Conservation (phyloP, 64 coral and sea anemone genomes). For the Hydrozoanthus tunicans region DNA sequence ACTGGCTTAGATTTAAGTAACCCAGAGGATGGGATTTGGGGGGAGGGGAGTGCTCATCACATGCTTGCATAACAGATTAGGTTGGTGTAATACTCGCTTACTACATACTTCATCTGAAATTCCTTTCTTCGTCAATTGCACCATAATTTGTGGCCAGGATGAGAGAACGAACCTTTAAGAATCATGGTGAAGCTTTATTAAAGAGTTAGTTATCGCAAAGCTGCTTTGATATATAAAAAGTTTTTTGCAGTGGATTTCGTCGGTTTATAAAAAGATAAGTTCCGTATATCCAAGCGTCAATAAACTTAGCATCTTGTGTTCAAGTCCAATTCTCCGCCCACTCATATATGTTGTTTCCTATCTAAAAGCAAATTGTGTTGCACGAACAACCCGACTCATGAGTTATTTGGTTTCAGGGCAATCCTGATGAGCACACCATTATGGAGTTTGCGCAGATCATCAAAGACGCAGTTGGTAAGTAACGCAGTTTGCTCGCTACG, state of each 20-base stretch:
- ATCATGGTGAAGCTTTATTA: no score
- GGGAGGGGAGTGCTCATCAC: no score
- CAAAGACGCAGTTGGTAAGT: constrained; percentile 77
- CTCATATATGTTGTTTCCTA: not conserved
- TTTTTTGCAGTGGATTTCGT: no score
- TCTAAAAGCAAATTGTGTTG: not conserved
- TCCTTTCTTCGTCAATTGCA: no score
- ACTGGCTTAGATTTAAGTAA: no score
- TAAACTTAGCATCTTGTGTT: not conserved
- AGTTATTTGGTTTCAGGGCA: constrained; percentile 60
- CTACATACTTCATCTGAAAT: no score
- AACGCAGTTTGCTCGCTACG: no score
- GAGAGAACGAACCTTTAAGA: not conserved
- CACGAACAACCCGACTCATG: not conserved
- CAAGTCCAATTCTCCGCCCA: constrained; percentile 9
- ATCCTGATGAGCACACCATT: constrained; percentile 85
- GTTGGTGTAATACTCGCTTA: no score
- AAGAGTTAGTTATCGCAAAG: no score
- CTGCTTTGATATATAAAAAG: no score
- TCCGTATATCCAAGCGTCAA: not conserved
- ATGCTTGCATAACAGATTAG: no score
- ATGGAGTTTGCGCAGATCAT: constrained; percentile 94
- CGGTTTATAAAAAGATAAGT: not conserved
- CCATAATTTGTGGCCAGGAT: not conserved
- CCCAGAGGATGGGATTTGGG: no score